phyloP scores from a whole-genome alignment of 2,797 vertebrate species.

The Salarias fasciatus region DNA sequence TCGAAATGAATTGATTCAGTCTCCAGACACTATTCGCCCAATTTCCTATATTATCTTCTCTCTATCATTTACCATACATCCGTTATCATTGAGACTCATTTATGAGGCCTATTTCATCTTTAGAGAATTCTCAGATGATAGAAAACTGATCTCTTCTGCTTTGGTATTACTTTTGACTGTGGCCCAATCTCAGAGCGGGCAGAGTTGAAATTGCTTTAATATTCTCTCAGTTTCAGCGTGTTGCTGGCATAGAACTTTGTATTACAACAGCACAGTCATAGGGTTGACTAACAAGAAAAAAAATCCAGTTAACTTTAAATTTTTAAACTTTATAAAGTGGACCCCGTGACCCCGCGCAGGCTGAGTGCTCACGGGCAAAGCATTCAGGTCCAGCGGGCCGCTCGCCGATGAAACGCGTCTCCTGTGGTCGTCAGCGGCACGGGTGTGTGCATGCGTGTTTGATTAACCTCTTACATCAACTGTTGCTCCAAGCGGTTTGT shows the following conservation, averaged over 20 bases:
- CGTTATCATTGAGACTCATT: constrained; percentile 80
- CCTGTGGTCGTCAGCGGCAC: neutral
- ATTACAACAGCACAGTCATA: constrained; percentile 53
- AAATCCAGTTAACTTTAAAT: constrained; percentile 58
- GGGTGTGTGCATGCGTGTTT: constrained; percentile 5
- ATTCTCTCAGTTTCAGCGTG: constrained; percentile 72
- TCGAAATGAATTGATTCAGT: constrained; percentile 81
- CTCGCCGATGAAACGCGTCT: constrained; percentile 5
- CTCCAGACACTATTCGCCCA: constrained; percentile 72
- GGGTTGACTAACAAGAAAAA: constrained; percentile 56
- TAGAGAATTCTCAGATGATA: constrained; percentile 74
- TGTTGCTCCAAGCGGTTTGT: constrained; percentile 6
- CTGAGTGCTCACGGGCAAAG: constrained; percentile 24
- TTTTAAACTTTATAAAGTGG: constrained; percentile 48
- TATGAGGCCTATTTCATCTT: constrained; percentile 78
- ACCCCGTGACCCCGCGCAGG: constrained; percentile 24
- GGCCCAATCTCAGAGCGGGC: constrained; percentile 68
- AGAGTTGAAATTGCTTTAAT: constrained; percentile 76
- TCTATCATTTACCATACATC: constrained; percentile 76
- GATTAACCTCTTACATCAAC: constrained; percentile 37
- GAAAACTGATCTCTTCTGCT: constrained; percentile 80
- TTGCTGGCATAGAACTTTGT: constrained; percentile 56
- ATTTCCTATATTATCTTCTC: constrained; percentile 76
- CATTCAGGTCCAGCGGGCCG: neutral
- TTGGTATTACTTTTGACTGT: constrained; percentile 75